Base-by-base conservation (phyloP, 2,888 invertebrate genomes). In the Salticus scenicus region DNA sequence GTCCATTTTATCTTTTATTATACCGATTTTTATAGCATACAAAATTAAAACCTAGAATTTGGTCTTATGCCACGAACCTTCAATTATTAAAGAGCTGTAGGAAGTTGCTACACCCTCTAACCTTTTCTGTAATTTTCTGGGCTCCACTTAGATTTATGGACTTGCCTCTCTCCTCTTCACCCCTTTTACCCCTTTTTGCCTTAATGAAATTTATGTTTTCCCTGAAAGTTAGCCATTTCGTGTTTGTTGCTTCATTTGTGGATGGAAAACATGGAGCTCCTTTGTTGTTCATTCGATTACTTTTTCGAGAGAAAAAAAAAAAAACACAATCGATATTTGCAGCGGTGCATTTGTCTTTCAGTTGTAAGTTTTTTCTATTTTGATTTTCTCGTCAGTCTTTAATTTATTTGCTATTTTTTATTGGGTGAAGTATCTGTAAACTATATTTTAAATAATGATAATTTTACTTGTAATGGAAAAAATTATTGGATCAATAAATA, bases 321-420 rank as follows among this genome's bases (percentile, higher is more conserved):
- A n/a, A n/a, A n/a, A n/a, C n/a, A 57, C 57, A 57, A 57, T 57
- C 57, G 30, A 66, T 31, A 66, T 66, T 66, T 66, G 17, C 66
- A 66, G 66, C 17, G 0, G 31, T 30, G 30, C 30, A 31, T 66
- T 66, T 66, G 31, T 66, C 66, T 31, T 66, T 8, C 1, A 31
- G 30, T 31, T 66, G 28, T 1, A 14, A 12, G 1, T 14, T 24
- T 31, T 12, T 12, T 30, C 30, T 14, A 30, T 30, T 66, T 66
- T 30, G 17, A 17, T 66, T 31, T 17, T 14, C 51, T 51, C 1
- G 2, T 37, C 37, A 37, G 10, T 4, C 37, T 7, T 37, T 37
- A 37, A 7, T 37, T 37, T 37, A 7, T 57, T 47, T 47, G n/a
- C 17, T 47, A 17, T 47, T 47, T 17, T 47, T 37, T 37, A 8